Conservation (phyloP, 1,140 invertebrate genomes). For the Uloborus diversus region DNA sequence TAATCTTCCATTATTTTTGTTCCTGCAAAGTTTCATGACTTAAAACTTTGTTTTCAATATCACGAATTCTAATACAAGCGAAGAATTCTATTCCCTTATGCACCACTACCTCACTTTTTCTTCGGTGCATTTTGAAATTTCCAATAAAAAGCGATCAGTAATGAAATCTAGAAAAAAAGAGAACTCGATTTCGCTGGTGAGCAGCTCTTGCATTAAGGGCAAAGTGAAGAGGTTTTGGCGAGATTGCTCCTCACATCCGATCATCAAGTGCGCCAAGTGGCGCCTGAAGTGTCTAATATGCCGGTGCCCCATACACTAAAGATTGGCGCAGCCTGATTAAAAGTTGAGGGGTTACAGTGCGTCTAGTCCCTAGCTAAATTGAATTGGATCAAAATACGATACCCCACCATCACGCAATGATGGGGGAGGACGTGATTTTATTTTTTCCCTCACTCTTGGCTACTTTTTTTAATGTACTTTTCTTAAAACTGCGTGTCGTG, state of each 20-base stretch:
- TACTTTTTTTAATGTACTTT: background rate
- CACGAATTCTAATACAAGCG: too few relatives aligned
- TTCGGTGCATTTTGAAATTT: too few relatives aligned
- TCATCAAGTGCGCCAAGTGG: conserved; percentile 5
- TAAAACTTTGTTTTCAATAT: too few relatives aligned
- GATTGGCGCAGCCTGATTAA: conserved; percentile 49
- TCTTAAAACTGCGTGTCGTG: background rate
- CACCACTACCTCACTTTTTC: too few relatives aligned
- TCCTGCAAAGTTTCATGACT: too few relatives aligned
- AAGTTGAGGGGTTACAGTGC: background rate
- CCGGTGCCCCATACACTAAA: background rate
- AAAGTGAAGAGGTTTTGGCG: conserved; percentile 15
- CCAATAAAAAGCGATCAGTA: too few relatives aligned
- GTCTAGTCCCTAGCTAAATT: conserved; percentile 29
- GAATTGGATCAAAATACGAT: conserved; percentile 55
- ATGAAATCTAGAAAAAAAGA: too few relatives aligned
- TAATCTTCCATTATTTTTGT: too few relatives aligned
- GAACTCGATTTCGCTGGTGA: too few relatives aligned
- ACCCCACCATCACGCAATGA: conserved; percentile 41
- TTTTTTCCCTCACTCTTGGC: background rate
- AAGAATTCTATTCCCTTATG: too few relatives aligned
- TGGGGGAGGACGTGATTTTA: too few relatives aligned
- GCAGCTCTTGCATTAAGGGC: too few relatives aligned
- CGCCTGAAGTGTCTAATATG: conserved; percentile 32
- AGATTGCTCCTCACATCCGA: background rate